Evolutionary conservation across 1,140 invertebrate genomes (phyloP).

Genomic region (Papilio polyxenes): DNA sequence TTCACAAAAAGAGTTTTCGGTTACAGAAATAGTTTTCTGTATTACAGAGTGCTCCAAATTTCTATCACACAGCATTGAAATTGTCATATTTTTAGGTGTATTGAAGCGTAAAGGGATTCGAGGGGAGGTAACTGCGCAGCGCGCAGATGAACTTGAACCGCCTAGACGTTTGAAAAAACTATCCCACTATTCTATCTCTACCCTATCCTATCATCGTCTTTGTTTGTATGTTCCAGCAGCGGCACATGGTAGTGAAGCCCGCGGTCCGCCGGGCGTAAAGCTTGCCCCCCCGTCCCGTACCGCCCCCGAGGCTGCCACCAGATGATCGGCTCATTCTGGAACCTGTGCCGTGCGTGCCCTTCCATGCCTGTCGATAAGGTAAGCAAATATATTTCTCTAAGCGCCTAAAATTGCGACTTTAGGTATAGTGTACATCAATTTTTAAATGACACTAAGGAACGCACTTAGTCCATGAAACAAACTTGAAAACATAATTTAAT

Average conservation of each 20-base stretch:
- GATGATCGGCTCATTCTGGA: constrained; percentile 97
- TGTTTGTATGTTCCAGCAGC: constrained; percentile 56
- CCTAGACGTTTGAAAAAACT: too few relatives aligned
- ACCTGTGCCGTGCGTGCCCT: constrained; percentile 94
- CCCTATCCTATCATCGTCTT: not conserved
- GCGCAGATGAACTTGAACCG: too few relatives aligned
- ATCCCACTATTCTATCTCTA: not conserved
- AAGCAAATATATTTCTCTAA: constrained; percentile 55
- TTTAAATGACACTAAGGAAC: not conserved
- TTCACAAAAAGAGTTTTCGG: too few relatives aligned
- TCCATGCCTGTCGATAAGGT: constrained; percentile 97
- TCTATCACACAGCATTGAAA: too few relatives aligned
- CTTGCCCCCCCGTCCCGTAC: constrained; percentile 56
- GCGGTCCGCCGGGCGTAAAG: constrained; percentile 48
- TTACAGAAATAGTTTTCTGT: too few relatives aligned
- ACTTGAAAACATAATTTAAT: too few relatives aligned
- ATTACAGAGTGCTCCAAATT: too few relatives aligned
- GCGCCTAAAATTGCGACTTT: not conserved
- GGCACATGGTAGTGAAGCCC: constrained; percentile 62
- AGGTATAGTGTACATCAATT: not conserved
- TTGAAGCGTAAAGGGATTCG: too few relatives aligned
- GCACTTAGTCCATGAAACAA: too few relatives aligned
- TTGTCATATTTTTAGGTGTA: too few relatives aligned
- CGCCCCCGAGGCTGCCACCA: constrained; percentile 69
- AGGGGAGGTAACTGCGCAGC: too few relatives aligned